Percentiles rank a stretch among this genome's conserved stretches.
Conservation (phyloP, 2,888 invertebrate genomes). For the Congeria kusceri region DNA sequence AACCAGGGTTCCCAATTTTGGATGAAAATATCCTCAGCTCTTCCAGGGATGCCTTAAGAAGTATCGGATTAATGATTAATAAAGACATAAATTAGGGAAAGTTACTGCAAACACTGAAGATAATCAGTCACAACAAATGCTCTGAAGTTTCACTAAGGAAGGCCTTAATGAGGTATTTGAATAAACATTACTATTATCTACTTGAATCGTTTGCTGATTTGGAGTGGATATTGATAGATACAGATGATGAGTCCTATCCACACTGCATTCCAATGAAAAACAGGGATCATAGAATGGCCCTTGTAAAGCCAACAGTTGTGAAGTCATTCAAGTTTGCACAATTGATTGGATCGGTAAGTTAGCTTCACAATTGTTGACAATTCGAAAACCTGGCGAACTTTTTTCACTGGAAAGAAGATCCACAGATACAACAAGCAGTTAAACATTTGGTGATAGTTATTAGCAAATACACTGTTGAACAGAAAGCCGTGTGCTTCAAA, state of each 20-base stretch:
- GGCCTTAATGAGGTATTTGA: background rate
- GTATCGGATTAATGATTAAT: background rate
- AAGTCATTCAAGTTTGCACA: background rate
- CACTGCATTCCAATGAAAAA: background rate
- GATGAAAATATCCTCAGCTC: background rate
- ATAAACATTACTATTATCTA: background rate
- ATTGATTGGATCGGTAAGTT: constrained; percentile 40
- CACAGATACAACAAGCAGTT: constrained; percentile 21
- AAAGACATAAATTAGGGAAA: background rate
- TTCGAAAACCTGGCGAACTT: background rate
- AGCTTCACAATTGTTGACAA: background rate
- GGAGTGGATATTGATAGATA: background rate
- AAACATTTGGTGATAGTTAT: constrained; percentile 40
- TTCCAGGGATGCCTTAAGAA: background rate
- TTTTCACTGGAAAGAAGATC: constrained; percentile 26
- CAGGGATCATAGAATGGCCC: background rate
- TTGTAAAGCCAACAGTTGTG: background rate
- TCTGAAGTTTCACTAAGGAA: background rate
- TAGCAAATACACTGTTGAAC: constrained; percentile 17
- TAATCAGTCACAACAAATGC: background rate
- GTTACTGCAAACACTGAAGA: background rate
- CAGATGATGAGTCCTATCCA: background rate
- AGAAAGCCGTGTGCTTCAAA: constrained; percentile 37
- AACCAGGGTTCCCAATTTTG: background rate
- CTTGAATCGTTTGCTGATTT: background rate